Percentiles rank a stretch among this genome's conserved stretches.
Conservation (phyloP, 1,140 invertebrate species). For the Chironomus tepperi region DNA sequence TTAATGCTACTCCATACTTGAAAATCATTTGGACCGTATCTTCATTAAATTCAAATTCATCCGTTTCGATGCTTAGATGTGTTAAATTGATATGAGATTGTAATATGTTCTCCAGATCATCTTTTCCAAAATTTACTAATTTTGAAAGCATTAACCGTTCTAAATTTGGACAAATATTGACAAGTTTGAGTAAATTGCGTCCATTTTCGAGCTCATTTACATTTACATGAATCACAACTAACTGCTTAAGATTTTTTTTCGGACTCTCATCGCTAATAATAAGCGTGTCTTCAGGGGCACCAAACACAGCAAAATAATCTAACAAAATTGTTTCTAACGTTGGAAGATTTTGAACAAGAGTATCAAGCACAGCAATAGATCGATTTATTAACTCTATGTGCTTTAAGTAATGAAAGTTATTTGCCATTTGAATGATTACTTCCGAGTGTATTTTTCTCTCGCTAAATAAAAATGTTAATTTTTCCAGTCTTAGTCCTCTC, state of each 20-base stretch:
- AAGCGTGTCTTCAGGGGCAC: background rate
- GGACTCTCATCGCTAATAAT: background rate
- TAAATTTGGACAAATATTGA: background rate
- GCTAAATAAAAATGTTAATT: background rate
- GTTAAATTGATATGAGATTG: background rate
- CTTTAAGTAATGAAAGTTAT: background rate
- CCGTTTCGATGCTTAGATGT: background rate
- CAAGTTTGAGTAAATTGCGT: background rate
- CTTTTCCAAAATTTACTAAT: background rate
- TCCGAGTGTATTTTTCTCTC: background rate
- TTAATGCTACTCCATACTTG: background rate
- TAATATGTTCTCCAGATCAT: background rate
- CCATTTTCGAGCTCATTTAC: background rate
- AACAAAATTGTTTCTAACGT: background rate
- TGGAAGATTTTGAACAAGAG: background rate
- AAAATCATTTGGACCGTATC: background rate
- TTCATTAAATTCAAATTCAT: background rate
- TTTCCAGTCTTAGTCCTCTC: background rate
- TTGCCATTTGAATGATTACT: background rate
- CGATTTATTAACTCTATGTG: background rate
- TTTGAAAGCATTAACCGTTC: background rate
- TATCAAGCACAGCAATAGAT: slow-evolving; percentile 25
- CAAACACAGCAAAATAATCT: background rate
- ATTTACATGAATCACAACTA: background rate
- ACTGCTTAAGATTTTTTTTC: background rate